These are phyloP conservation scores for Calosoma granatense DNA, from an alignment of 1,140 invertebrate species.

Conservation along the genomic window DNA sequence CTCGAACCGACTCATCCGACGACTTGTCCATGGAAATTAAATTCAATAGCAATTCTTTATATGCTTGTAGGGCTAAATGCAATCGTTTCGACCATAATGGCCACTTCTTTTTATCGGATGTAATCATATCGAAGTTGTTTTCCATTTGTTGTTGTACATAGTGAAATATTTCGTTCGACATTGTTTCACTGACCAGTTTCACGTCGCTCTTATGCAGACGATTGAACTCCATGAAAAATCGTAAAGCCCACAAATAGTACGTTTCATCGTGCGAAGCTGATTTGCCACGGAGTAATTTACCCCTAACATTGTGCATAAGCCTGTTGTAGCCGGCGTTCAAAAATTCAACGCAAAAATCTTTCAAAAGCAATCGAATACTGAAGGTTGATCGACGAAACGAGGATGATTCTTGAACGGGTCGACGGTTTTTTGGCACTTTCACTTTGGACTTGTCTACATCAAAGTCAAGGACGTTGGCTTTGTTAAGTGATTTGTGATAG, in stretches of 20 bases:
- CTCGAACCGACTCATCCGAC: slow-evolving; percentile 52
- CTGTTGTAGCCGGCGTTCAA: slow-evolving; percentile 85
- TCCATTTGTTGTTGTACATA: slow-evolving; percentile 88
- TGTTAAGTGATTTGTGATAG: slow-evolving; percentile 72
- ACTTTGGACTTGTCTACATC: slow-evolving; percentile 59
- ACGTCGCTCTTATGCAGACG: slow-evolving; percentile 72
- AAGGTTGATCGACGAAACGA: slow-evolving; percentile 63
- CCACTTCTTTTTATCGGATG: slow-evolving; percentile 76
- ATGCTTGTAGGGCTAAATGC: slow-evolving; percentile 61
- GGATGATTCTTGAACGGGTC: slow-evolving; percentile 44
- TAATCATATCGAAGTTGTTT: slow-evolving; percentile 78
- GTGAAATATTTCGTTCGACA: slow-evolving; percentile 84
- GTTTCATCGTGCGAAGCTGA: slow-evolving; percentile 62
- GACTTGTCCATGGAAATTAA: slow-evolving; percentile 71
- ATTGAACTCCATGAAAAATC: slow-evolving; percentile 98
- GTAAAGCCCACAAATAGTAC: slow-evolving; percentile 87
- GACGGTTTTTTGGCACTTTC: slow-evolving; percentile 54
- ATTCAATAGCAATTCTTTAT: slow-evolving; percentile 63
- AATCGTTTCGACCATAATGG: slow-evolving; percentile 72
- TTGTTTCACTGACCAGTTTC: slow-evolving; percentile 82
- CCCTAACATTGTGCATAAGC: slow-evolving; percentile 73
- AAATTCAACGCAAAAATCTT: slow-evolving; percentile 91
- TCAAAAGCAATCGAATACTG: slow-evolving; percentile 73
- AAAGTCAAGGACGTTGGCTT: slow-evolving; percentile 65
- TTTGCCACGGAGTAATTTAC: slow-evolving; percentile 49